A percentile compares a stretch with the other conserved stretches of the same genome.
These are phyloP conservation scores for Drosophila kokeensis DNA, from an alignment of 2,888 invertebrate species.

Conservation along the genomic window DNA sequence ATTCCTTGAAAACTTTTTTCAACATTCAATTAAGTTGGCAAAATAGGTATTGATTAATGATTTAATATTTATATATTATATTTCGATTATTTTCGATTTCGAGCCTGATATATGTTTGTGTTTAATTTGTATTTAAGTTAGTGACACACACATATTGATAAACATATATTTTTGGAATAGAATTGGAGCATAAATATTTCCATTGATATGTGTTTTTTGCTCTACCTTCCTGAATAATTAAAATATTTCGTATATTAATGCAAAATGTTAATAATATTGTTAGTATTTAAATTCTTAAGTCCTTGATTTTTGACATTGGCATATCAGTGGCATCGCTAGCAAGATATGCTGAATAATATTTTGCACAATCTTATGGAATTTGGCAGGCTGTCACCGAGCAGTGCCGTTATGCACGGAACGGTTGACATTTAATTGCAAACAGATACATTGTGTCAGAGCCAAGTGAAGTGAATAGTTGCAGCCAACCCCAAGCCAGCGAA, in stretches of 20 bases:
- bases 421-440: slow-evolving; percentile 81
- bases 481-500: slow-evolving; percentile 14
- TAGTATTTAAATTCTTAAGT: not conserved
- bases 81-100: not conserved
- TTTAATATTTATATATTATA: not conserved
- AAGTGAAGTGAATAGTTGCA: slow-evolving; percentile 57
- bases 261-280: not conserved
- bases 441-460: slow-evolving; percentile 78
- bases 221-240: no score
- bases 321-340: not conserved
- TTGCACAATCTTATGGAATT: slow-evolving; percentile 44
- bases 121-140: not conserved
- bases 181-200: not conserved
- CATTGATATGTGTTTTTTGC: not conserved
- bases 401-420: slow-evolving; percentile 49
- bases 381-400: slow-evolving; percentile 61
- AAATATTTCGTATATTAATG: not conserved
- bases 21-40: not conserved
- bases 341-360: slow-evolving; percentile 49
- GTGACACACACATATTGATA: not conserved
- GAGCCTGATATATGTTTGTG: not conserved
- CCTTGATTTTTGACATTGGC: not conserved
- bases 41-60: not conserved
- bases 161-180: not conserved
- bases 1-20: not conserved